Conservation (phyloP, 2,888 invertebrate genomes). For the Cecidostiba fungosa region DNA sequence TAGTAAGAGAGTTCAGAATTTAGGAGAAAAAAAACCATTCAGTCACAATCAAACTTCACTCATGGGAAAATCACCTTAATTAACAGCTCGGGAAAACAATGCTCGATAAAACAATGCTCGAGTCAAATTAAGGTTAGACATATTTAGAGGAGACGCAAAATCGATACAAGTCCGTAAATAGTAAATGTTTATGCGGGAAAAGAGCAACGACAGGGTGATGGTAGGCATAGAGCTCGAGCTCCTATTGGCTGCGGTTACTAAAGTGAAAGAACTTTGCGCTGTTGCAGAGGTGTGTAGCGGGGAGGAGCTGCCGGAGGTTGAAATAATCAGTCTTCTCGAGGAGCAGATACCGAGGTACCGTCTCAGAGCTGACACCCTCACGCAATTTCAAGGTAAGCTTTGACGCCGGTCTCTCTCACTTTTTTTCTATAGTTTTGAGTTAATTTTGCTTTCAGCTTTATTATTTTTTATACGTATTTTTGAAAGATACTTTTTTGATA, state of each 20-base stretch:
- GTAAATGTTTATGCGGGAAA: constrained; percentile 48
- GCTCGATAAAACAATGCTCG: background rate
- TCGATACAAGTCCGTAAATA: constrained; percentile 50
- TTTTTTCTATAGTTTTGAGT: background rate
- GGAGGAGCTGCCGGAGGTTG: constrained; percentile 96
- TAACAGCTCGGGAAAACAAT: constrained; percentile 20
- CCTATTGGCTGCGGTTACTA: constrained; percentile 54
- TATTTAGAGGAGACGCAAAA: constrained; percentile 37
- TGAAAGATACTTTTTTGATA: background rate
- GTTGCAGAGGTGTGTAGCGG: constrained; percentile 94
- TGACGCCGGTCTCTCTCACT: background rate
- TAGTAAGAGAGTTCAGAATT: background rate
- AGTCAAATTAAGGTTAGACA: constrained; percentile 34
- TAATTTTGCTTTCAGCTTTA: background rate
- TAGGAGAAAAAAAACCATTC: background rate
- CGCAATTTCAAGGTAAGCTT: constrained; percentile 91
- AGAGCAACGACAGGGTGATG: background rate
- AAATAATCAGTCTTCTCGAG: constrained; percentile 96
- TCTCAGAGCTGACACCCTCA: constrained; percentile 95
- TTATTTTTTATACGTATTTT: background rate
- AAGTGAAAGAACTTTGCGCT: constrained; percentile 64
- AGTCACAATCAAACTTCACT: background rate
- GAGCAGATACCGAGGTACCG: constrained; percentile 97
- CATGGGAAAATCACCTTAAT: constrained; percentile 14
- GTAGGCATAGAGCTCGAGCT: constrained; percentile 10